Evolutionary conservation across 2,113 vertebrate genomes (phyloP).

Genomic region (Reinhardtius hippoglossoides): DNA sequence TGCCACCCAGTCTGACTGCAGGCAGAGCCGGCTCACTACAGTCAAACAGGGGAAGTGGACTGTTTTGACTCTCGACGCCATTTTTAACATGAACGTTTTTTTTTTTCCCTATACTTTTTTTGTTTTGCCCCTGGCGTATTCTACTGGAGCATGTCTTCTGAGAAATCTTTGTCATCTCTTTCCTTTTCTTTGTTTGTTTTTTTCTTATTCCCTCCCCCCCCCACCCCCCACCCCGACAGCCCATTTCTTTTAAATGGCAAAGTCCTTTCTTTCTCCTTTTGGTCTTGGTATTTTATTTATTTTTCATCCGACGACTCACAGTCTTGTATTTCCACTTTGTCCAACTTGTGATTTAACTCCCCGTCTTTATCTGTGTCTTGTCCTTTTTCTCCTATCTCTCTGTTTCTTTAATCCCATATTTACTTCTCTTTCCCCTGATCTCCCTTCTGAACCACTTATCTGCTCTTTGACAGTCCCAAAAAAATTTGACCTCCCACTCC

Average conservation of each 20-base stretch:
- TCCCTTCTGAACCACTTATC: conserved; percentile 69
- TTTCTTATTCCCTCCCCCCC: conserved; percentile 10
- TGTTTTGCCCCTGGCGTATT: neutral
- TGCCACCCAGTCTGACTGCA: conserved; percentile 85
- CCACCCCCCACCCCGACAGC: neutral
- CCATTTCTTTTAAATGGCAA: conserved; percentile 5
- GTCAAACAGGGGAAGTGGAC: conserved; percentile 79
- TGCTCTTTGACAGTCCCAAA: conserved; percentile 69
- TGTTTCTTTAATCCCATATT: conserved; percentile 57
- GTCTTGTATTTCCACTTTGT: conserved; percentile 16
- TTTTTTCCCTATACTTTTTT: conserved; percentile 1
- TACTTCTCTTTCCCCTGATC: conserved; percentile 47
- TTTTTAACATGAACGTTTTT: conserved; percentile 72
- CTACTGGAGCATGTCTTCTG: conserved; percentile 27
- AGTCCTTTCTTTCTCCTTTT: neutral
- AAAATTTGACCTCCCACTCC: conserved; percentile 63
- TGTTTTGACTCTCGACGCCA: conserved; percentile 82
- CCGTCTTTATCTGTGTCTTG: conserved; percentile 47
- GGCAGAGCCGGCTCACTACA: conserved; percentile 64
- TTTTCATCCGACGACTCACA: conserved; percentile 11
- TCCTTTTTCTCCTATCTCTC: conserved; percentile 44
- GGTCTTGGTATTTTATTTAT: neutral
- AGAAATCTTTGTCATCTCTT: conserved; percentile 47
- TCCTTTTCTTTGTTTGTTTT: conserved; percentile 21
- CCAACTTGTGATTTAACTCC: conserved; percentile 23